Percentiles rank a stretch among this genome's conserved stretches.
Conservation (phyloP, 2,797 vertebrate species). For the Periophthalmus magnuspinnatus region DNA sequence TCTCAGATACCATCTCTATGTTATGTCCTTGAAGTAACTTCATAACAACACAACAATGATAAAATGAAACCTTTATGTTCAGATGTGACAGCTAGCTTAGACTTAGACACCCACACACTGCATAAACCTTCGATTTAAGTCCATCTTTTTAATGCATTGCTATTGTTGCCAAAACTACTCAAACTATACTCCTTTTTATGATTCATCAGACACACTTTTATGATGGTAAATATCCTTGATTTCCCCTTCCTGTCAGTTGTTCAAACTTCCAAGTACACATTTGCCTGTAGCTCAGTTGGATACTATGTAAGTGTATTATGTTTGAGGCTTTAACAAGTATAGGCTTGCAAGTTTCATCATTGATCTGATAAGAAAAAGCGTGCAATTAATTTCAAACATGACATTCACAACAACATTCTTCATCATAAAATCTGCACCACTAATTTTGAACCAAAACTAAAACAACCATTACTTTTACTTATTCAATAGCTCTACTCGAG, state of each 20-base stretch:
- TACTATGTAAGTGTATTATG: no score
- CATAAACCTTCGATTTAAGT: not conserved
- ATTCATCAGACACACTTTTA: not conserved
- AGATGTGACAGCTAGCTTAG: not conserved
- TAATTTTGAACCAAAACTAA: not conserved
- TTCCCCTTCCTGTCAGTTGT: not conserved
- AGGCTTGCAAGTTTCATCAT: not conserved
- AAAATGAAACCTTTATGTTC: not conserved
- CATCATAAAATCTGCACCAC: not conserved
- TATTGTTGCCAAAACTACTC: not conserved
- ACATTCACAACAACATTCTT: not conserved
- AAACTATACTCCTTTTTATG: not conserved
- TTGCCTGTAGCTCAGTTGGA: no score
- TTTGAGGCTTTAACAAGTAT: not conserved
- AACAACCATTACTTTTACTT: slow-evolving; percentile 8
- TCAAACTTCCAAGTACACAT: not conserved
- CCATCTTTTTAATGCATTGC: not conserved
- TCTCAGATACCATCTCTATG: not conserved
- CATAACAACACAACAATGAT: not conserved
- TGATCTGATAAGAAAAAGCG: not conserved
- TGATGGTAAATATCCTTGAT: not conserved
- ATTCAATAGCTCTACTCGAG: slow-evolving; percentile 15
- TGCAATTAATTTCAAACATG: no score
- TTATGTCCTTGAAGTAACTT: not conserved
- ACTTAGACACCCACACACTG: not conserved